Evolutionary conservation across 2,797 vertebrate species (phyloP).

Genomic region (Brachyalestes nurse): DNA sequence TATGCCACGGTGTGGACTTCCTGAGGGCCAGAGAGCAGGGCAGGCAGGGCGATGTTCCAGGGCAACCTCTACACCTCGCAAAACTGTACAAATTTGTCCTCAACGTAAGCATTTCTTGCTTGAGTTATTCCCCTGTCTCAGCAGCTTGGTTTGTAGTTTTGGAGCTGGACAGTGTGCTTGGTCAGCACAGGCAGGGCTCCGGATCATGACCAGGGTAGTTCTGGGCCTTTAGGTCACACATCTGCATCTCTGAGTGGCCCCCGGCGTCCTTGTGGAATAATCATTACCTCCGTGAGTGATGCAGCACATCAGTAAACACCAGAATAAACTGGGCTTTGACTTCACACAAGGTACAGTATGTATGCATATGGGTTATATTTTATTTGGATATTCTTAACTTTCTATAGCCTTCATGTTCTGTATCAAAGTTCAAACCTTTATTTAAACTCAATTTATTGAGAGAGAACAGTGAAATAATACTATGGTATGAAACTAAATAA

Average conservation of each 20-base stretch:
- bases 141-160: constrained; percentile 47
- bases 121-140: constrained; percentile 51
- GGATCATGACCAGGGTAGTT: constrained; percentile 34
- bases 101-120: constrained; percentile 50
- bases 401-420: no score
- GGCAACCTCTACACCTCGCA: constrained; percentile 22
- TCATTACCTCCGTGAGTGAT: constrained; percentile 56
- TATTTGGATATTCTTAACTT: no score
- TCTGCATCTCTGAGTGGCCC: constrained; percentile 24
- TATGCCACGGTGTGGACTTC: not conserved
- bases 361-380: no score
- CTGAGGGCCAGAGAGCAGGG: not conserved
- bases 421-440: no score
- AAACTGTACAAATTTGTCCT: constrained; percentile 45
- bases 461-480: no score
- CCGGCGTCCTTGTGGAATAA: constrained; percentile 54
- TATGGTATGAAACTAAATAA: no score
- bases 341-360: not conserved
- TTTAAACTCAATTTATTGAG: no score
- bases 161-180: constrained; percentile 38
- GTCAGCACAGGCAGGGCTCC: constrained; percentile 46
- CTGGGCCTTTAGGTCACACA: constrained; percentile 42
- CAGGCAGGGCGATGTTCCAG: constrained; percentile 16
- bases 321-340: constrained; percentile 44
- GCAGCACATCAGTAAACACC: constrained; percentile 28